Percentiles rank a stretch among this genome's conserved stretches.
Evolutionary conservation across 1,140 invertebrate species (phyloP).

Genomic region (Rhyzopertha dominica): DNA sequence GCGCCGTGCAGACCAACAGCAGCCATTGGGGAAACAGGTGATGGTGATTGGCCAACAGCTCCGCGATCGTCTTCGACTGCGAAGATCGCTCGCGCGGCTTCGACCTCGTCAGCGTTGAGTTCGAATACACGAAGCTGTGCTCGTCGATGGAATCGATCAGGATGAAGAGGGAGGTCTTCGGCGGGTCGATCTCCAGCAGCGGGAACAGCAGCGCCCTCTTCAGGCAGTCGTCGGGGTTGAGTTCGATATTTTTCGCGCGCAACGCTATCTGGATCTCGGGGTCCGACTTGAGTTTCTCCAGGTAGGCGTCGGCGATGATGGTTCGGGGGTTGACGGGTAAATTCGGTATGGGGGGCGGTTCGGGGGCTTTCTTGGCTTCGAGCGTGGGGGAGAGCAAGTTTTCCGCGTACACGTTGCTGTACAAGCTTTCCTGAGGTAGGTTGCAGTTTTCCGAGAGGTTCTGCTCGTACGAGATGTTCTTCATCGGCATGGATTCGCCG

Average conservation of each 20-base stretch:
- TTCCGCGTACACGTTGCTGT: slow-evolving; percentile 37
- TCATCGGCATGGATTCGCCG: slow-evolving; percentile 17
- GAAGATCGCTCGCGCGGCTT: slow-evolving; percentile 49
- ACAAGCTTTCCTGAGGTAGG: slow-evolving; percentile 34
- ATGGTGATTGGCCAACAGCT: slow-evolving; percentile 82
- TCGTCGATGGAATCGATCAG: slow-evolving; percentile 92
- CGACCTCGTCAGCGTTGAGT: slow-evolving; percentile 44
- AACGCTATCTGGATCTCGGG: slow-evolving; percentile 69
- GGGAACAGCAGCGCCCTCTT: slow-evolving; percentile 84
- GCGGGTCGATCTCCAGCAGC: slow-evolving; percentile 74
- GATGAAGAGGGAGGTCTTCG: slow-evolving; percentile 77
- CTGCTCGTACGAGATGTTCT: slow-evolving; percentile 27
- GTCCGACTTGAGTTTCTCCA: slow-evolving; percentile 70
- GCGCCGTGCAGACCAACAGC: slow-evolving; percentile 82
- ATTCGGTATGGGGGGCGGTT: slow-evolving; percentile 52
- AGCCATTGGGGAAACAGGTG: slow-evolving; percentile 93
- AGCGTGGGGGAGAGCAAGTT: slow-evolving; percentile 30
- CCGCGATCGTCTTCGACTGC: slow-evolving; percentile 69
- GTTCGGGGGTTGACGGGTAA: slow-evolving; percentile 58
- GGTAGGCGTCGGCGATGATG: slow-evolving; percentile 71
- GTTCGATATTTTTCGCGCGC: slow-evolving; percentile 66
- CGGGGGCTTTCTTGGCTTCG: slow-evolving; percentile 25
- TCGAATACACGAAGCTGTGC: slow-evolving; percentile 46
- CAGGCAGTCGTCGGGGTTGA: slow-evolving; percentile 85
- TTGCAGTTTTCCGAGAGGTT: slow-evolving; percentile 23